Evolutionary conservation across 2,113 vertebrate genomes (phyloP), one percentile per base, ranked within the genome.

Genomic region (Limnothrissa miodon): DNA sequence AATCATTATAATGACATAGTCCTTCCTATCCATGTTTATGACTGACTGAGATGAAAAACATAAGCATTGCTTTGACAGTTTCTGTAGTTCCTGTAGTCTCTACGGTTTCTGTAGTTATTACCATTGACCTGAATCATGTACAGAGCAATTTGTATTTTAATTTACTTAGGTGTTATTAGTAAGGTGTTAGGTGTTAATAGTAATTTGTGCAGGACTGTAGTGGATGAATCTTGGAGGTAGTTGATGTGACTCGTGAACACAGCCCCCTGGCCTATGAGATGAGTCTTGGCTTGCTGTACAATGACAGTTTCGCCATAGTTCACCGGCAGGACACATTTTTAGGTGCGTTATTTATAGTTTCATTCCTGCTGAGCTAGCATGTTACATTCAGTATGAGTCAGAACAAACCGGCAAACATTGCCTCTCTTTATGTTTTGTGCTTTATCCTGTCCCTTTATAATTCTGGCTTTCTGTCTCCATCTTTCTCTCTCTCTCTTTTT

Each of bases 201-300:
- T 10, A 39, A 7, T 29, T 10, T 70, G 11, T 3, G 45, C 17
- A 79, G 39, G 21, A 59, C 45, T 45, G 83, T 51, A 29, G 46
- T 39, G 59, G 17, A 45, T 44, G 59, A 8, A 10, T 29, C 59
- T 62, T 29, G n/a, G 59, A 29, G 9, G 25, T 29, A n/a, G 29
- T 62, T 62, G n/a, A 36, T 74, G 25, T 29, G 29, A 74, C 11
- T 15, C 1, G 5, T 17, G 29, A 36, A 74, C 13, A 66, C 59
- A 33, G 59, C 8, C 25, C 7, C 6, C 42, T 42, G 6, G 42
- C 29, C 59, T 66, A 0, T 70, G 62, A 13, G 45, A 23, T 44
- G 9, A 79, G 78, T 83, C 81, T 45, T 66, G 83, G 78, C 83
- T 62, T 86, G 82, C 53, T 45, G 51, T 3, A 74, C 36, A 81